phyloP scores from a whole-genome alignment of 2,113 vertebrate genomes.

The Strigops habroptila region DNA sequence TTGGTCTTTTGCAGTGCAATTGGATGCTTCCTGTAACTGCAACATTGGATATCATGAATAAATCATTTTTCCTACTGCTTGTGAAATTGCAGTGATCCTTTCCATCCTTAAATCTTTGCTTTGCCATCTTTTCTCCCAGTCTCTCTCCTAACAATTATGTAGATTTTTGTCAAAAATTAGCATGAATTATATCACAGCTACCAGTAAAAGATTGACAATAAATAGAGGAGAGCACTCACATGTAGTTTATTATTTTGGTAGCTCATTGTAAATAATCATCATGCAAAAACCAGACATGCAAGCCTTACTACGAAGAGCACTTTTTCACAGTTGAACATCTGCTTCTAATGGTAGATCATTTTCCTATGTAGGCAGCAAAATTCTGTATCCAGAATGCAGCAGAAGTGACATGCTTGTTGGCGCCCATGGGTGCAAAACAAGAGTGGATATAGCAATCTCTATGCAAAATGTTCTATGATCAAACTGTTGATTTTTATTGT shows the following conservation, averaged over 20 bases:
- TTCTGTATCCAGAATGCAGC: background rate
- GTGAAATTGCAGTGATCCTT: background rate
- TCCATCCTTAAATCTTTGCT: background rate
- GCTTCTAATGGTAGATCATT: background rate
- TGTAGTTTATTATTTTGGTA: background rate
- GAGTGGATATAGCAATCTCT: background rate
- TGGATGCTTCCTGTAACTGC: background rate
- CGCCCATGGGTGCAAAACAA: background rate
- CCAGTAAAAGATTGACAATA: background rate
- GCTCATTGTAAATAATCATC: background rate
- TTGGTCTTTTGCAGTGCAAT: background rate
- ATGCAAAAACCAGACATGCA: accelerated
- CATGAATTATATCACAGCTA: background rate
- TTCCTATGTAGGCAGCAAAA: background rate
- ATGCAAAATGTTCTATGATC: accelerated
- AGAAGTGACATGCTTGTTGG: background rate
- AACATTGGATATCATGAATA: background rate
- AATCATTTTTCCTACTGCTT: background rate
- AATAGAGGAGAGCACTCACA: background rate
- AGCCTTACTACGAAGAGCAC: background rate
- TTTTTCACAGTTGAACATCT: background rate
- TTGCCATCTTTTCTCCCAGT: background rate
- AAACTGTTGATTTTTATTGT: background rate
- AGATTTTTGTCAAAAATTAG: background rate
- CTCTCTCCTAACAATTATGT: background rate